These are phyloP conservation scores for Trichopoda pennipes DNA, from an alignment of 2,888 invertebrate species.

Conservation along the genomic window DNA sequence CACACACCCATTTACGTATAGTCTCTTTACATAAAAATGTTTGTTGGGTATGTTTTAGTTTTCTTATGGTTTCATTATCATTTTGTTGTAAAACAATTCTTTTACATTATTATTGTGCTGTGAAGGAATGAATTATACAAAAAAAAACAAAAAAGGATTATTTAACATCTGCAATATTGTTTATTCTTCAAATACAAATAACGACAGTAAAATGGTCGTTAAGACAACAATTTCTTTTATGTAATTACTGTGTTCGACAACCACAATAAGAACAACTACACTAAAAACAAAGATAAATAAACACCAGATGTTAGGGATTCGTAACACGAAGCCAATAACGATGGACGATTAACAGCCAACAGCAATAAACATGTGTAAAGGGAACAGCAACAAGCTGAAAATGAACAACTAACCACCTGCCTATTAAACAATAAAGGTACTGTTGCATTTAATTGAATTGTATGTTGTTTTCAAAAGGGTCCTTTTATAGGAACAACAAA, in stretches of 20 bases:
- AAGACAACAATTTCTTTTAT: neutral
- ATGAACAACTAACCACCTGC: neutral
- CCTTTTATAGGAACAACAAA: neutral
- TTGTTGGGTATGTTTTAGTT: conserved; percentile 11
- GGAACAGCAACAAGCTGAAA: conserved; percentile 8
- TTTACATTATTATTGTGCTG: neutral
- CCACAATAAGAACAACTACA: neutral
- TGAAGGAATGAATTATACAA: neutral
- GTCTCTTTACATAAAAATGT: neutral
- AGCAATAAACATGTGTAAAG: neutral
- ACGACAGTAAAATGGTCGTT: conserved; percentile 3
- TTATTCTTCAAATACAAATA: conserved; percentile 10
- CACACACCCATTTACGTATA: no score
- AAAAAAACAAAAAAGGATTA: conserved; percentile 56
- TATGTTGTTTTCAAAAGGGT: neutral
- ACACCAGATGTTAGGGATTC: conserved; percentile 42
- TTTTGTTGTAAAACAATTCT: neutral
- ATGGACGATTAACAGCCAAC: neutral
- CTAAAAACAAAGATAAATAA: conserved; percentile 14
- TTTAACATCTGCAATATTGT: conserved; percentile 57
- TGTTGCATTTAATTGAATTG: conserved; percentile 16
- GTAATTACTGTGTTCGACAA: conserved; percentile 34
- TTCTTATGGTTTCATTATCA: neutral
- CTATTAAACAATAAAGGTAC: conserved; percentile 15
- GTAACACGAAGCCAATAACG: neutral